phyloP scores from a whole-genome alignment of 1,140 invertebrate genomes.

The Leptopilina clavipes region DNA sequence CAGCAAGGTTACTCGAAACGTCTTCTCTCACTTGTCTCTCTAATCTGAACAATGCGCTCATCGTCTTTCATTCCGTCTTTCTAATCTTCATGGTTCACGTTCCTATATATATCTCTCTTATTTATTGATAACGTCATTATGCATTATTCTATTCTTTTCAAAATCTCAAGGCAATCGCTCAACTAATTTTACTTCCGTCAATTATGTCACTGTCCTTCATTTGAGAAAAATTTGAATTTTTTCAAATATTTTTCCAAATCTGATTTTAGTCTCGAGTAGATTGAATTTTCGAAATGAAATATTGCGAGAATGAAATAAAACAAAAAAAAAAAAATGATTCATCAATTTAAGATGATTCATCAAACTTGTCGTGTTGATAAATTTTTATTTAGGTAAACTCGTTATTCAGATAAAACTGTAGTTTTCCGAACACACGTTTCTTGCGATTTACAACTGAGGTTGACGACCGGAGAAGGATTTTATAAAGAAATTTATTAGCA shows the following conservation, averaged over 20 bases:
- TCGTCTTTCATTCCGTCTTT: background rate
- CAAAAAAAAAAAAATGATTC: background rate
- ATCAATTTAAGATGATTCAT: background rate
- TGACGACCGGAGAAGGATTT: slow-evolving; percentile 22
- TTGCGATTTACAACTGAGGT: slow-evolving; percentile 10
- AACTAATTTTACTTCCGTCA: slow-evolving; percentile 9
- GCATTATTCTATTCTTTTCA: background rate
- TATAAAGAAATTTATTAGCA: slow-evolving; percentile 10
- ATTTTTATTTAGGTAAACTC: slow-evolving; percentile 15
- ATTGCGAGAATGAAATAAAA: background rate
- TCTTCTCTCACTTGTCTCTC: background rate
- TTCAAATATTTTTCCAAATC: background rate
- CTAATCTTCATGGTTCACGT: background rate
- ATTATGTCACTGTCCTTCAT: background rate
- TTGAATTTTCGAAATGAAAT: too few relatives aligned
- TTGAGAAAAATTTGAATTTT: background rate
- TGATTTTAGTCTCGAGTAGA: too few relatives aligned
- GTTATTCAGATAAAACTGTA: slow-evolving; percentile 19
- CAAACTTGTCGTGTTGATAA: slow-evolving; percentile 1
- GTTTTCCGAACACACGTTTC: slow-evolving; percentile 24
- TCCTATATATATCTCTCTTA: background rate
- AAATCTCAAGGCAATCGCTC: background rate
- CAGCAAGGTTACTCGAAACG: slow-evolving; percentile 57
- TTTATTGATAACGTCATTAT: background rate
- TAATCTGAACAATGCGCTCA: slow-evolving; percentile 3